Conservation (phyloP, 2,888 invertebrate genomes). For the Lymantria dispar region DNA sequence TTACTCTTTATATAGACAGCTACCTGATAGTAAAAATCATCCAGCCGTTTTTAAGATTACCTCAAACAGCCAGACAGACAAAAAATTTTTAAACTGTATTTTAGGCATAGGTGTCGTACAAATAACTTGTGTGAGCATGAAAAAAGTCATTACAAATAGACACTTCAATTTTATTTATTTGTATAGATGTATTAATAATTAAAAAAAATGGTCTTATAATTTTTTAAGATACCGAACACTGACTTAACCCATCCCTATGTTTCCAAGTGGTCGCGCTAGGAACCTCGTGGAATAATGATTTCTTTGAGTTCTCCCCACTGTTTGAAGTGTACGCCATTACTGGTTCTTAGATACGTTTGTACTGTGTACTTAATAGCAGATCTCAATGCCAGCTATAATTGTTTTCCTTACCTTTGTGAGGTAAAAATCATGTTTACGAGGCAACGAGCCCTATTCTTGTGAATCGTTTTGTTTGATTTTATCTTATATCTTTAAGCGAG, state of each 20-base stretch:
- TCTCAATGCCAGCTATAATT: constrained; percentile 72
- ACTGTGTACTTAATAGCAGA: constrained; percentile 72
- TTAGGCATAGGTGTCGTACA: no score
- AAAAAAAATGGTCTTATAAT: no score
- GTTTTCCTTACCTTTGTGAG: constrained; percentile 74
- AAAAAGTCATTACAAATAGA: no score
- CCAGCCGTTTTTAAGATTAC: no score
- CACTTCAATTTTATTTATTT: no score
- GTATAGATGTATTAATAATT: no score
- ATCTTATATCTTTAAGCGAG: constrained; percentile 7
- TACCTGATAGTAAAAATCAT: no score
- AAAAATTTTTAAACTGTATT: no score
- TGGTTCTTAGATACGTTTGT: constrained; percentile 73
- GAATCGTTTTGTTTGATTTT: constrained; percentile 11
- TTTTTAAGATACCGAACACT: no score
- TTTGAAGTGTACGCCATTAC: constrained; percentile 78
- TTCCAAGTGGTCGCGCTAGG: constrained; percentile 79
- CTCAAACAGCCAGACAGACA: no score
- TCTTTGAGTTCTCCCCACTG: constrained; percentile 74
- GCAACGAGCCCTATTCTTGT: constrained; percentile 8
- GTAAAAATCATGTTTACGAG: constrained; percentile 45
- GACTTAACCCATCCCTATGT: constrained; percentile 41
- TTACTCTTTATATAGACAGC: no score
- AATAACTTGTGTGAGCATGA: no score
- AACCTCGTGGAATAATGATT: constrained; percentile 80